Conservation (phyloP, 2,113 vertebrate species). For the Eurypyga helias region DNA sequence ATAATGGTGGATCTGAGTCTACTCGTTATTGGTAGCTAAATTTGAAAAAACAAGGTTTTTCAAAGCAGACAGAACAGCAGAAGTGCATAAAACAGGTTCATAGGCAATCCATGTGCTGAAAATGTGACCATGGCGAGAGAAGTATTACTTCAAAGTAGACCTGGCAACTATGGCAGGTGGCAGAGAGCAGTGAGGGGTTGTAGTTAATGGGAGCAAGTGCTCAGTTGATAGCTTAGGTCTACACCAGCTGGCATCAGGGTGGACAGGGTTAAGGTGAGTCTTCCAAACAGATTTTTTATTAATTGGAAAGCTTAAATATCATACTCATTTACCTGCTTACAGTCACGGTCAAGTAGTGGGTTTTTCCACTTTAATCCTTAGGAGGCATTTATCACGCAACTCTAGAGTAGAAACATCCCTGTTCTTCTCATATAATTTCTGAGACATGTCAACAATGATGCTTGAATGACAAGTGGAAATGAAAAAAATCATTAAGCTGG, state of each 20-base stretch:
- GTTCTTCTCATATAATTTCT: not conserved
- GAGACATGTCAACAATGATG: not conserved
- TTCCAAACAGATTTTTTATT: not conserved
- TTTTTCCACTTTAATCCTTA: not conserved
- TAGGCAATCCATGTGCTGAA: not conserved
- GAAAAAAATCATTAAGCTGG: slow-evolving; percentile 21
- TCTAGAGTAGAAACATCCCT: not conserved
- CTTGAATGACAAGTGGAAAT: slow-evolving; percentile 44
- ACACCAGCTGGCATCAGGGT: not conserved
- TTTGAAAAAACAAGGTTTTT: not conserved
- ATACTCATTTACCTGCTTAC: not conserved
- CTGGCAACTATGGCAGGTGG: not conserved
- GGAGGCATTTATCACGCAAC: slow-evolving; percentile 37
- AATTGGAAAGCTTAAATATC: not conserved
- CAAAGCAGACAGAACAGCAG: not conserved
- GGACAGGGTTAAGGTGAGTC: not conserved
- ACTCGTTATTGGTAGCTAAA: not conserved
- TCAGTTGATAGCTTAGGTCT: not conserved
- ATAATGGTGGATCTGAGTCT: not conserved
- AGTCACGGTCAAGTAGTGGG: not conserved
- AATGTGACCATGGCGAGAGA: not conserved
- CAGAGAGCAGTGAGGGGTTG: not conserved
- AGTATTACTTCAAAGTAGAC: not conserved
- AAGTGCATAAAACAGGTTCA: not conserved
- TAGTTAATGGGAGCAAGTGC: accelerated